Evolutionary conservation across 2,113 vertebrate genomes (phyloP).

Genomic region (Gallinago jamesoni): DNA sequence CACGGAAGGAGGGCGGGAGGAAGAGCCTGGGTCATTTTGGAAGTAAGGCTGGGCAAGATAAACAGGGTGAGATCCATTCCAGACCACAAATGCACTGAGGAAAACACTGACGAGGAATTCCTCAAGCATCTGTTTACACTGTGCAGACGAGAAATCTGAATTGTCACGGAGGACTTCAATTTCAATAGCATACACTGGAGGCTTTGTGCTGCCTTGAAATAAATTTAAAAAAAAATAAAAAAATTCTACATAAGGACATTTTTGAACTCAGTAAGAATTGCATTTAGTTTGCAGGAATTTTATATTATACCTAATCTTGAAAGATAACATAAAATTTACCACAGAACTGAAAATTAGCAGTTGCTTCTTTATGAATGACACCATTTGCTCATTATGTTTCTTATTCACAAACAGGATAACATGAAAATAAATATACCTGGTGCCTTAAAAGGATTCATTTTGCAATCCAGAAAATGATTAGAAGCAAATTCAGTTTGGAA

Average conservation of each 20-base stretch:
- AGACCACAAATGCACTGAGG: not conserved
- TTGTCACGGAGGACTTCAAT: not conserved
- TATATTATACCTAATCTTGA: not conserved
- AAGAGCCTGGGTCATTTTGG: not conserved
- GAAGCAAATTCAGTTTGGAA: not conserved
- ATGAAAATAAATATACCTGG: slow-evolving; percentile 30
- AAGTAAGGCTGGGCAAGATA: not conserved
- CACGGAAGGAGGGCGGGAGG: not conserved
- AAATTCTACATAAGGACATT: not conserved
- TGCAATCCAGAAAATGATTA: slow-evolving; percentile 11
- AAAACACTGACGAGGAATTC: not conserved
- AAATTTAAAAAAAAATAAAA: not conserved
- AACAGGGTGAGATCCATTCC: not conserved
- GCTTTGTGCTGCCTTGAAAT: not conserved
- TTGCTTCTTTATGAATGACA: slow-evolving; percentile 14
- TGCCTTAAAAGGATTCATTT: slow-evolving; percentile 10
- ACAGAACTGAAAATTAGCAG: slow-evolving; percentile 2
- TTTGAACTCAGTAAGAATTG: not conserved
- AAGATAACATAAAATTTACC: not conserved
- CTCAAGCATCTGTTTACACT: not conserved
- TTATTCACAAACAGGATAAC: slow-evolving; percentile 8
- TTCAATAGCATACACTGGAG: not conserved
- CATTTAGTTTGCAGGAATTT: not conserved
- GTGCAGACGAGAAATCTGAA: not conserved
- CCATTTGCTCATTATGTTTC: slow-evolving; percentile 23